phyloP scores from a whole-genome alignment of 2,888 invertebrate species.

The Lithophane ornitopus region DNA sequence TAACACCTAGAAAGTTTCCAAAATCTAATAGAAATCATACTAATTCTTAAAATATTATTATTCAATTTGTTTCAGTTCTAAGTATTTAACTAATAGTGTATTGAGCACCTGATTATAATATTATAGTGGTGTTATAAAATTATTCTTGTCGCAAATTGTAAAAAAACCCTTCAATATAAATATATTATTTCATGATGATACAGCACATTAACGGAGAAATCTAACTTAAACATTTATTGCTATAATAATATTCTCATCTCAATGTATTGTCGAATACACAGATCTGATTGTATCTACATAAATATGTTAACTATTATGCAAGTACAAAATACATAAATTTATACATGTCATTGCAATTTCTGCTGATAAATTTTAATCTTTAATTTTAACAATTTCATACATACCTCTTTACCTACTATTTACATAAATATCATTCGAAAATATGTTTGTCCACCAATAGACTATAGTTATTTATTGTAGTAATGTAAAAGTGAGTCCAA shows the following conservation, averaged over 20 bases:
- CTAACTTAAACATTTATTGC: constrained; percentile 57
- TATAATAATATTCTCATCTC: constrained; percentile 53
- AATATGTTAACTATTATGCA: constrained; percentile 62
- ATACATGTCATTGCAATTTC: constrained; percentile 70
- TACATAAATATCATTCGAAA: constrained; percentile 87
- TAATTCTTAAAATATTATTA: constrained; percentile 45
- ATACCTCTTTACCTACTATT: constrained; percentile 80
- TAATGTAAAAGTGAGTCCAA: constrained; percentile 62
- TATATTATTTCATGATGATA: constrained; percentile 45
- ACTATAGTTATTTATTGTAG: constrained; percentile 67
- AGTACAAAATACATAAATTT: constrained; percentile 66
- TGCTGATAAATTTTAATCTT: constrained; percentile 78
- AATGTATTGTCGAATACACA: constrained; percentile 64
- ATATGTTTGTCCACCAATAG: constrained; percentile 80
- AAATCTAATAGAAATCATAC: constrained; percentile 52
- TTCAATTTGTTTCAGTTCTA: constrained; percentile 51
- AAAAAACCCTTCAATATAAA: constrained; percentile 40
- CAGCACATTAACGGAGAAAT: constrained; percentile 50
- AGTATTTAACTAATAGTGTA: constrained; percentile 60
- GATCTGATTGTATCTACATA: constrained; percentile 54
- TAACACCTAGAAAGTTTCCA: constrained; percentile 43
- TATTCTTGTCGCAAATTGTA: constrained; percentile 45
- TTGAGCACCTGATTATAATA: constrained; percentile 66
- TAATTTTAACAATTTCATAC: constrained; percentile 85
- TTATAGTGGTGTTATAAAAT: constrained; percentile 47